phyloP scores from a whole-genome alignment of 2,888 invertebrate genomes.

The Lycocerus yunnanus region DNA sequence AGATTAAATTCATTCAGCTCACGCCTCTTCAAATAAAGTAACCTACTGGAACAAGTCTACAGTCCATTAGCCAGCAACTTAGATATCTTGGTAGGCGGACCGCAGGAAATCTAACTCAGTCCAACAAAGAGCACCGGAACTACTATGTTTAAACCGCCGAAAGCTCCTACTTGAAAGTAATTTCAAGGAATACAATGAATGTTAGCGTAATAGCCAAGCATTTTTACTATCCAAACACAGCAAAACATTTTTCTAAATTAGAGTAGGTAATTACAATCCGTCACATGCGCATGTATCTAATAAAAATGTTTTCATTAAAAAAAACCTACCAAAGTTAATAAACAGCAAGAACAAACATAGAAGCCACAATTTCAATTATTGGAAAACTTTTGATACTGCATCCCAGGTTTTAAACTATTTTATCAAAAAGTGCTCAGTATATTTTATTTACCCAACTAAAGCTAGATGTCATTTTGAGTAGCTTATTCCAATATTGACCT shows the following conservation, averaged over 20 bases:
- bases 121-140: slow-evolving; percentile 31
- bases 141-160: slow-evolving; percentile 30
- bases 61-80: slow-evolving; percentile 41
- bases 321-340: neutral
- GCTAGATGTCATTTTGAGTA: slow-evolving; percentile 48
- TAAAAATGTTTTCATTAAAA: neutral
- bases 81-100: slow-evolving; percentile 38
- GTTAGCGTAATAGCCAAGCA: slow-evolving; percentile 5
- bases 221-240: neutral
- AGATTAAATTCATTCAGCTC: slow-evolving; percentile 29
- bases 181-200: slow-evolving; percentile 23
- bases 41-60: slow-evolving; percentile 39
- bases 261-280: neutral
- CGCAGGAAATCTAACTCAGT: slow-evolving; percentile 30
- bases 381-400: neutral
- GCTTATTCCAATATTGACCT: slow-evolving; percentile 52
- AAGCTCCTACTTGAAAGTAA: slow-evolving; percentile 26
- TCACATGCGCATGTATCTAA: neutral
- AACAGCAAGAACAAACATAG: neutral
- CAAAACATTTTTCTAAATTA: neutral
- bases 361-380: neutral
- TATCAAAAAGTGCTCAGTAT: slow-evolving; percentile 6
- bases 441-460: slow-evolving; percentile 30
- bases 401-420: neutral
- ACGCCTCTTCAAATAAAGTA: slow-evolving; percentile 41